Conservation (phyloP, 2,113 vertebrate species). For the Brachirus orientalis region DNA sequence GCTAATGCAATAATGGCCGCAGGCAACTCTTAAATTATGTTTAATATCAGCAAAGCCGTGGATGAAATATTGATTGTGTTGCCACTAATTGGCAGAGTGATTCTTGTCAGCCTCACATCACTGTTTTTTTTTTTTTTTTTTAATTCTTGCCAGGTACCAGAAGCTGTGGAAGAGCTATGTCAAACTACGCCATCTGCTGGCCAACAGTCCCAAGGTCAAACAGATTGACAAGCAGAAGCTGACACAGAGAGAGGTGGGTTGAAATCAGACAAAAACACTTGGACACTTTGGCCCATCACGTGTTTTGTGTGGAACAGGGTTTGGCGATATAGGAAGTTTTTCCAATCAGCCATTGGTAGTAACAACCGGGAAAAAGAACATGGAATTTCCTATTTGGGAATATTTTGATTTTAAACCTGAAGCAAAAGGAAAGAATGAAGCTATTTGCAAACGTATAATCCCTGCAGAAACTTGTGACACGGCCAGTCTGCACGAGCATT, state of each 20-base stretch:
- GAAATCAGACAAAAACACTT: background rate
- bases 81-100: conserved; percentile 26
- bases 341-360: no score
- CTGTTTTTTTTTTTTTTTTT: background rate
- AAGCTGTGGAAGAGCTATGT: conserved; percentile 99
- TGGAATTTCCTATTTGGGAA: no score
- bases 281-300: background rate
- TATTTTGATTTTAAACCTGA: no score
- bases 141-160: conserved; percentile 87
- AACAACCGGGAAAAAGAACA: no score
- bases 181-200: conserved; percentile 96
- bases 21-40: conserved; percentile 62
- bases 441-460: no score
- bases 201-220: conserved; percentile 98
- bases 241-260: conserved; percentile 92
- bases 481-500: no score
- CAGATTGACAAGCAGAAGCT: conserved; percentile 99
- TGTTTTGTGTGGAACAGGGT: no score
- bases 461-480: no score
- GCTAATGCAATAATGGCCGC: conserved; percentile 48
- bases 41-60: conserved; percentile 43
- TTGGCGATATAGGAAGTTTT: no score
- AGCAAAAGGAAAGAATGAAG: no score
- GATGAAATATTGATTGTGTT: conserved; percentile 70
- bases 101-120: conserved; percentile 21